Evolutionary conservation across 37 sponge, comb jelly and placozoan species (phyloP).

Genomic region (Crambe crambe): DNA sequence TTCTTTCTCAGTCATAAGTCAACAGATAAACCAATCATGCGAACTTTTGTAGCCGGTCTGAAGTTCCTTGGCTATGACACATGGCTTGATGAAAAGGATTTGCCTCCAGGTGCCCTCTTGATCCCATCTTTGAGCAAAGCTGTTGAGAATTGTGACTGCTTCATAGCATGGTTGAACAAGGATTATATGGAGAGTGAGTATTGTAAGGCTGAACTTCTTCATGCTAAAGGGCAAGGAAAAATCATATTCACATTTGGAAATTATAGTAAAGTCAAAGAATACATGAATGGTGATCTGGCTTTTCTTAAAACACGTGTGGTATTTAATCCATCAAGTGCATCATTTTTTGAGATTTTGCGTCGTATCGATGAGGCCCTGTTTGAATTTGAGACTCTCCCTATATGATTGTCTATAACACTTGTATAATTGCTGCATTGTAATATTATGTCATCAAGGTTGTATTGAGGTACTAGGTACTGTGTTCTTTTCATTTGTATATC

Average conservation of each 20-base stretch:
- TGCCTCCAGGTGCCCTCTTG: slow-evolving; percentile 15
- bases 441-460: too few relatives aligned
- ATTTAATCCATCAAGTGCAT: slow-evolving; percentile 12
- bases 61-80: slow-evolving; percentile 40
- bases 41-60: slow-evolving; percentile 35
- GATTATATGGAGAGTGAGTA: slow-evolving; percentile 39
- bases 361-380: slow-evolving; percentile 41
- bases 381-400: slow-evolving; percentile 14
- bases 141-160: slow-evolving; percentile 28
- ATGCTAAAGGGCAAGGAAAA: slow-evolving; percentile 33
- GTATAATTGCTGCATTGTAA: too few relatives aligned
- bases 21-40: slow-evolving; percentile 30
- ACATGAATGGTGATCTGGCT: slow-evolving; percentile 21
- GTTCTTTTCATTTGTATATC: too few relatives aligned
- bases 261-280: slow-evolving; percentile 5
- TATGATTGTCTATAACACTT: too few relatives aligned
- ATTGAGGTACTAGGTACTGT: too few relatives aligned
- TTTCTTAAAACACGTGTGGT: slow-evolving; percentile 10
- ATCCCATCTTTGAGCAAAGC: slow-evolving; percentile 4
- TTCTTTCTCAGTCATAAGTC: slow-evolving; percentile 38
- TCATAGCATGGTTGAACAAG: too few relatives aligned
- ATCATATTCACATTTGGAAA: slow-evolving; percentile 36
- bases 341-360: slow-evolving; percentile 34
- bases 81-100: slow-evolving; percentile 21
- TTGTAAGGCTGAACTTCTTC: slow-evolving; percentile 35